Base-by-base conservation (phyloP, 2,797 vertebrate genomes). In the Pseudochirops cupreus region DNA sequence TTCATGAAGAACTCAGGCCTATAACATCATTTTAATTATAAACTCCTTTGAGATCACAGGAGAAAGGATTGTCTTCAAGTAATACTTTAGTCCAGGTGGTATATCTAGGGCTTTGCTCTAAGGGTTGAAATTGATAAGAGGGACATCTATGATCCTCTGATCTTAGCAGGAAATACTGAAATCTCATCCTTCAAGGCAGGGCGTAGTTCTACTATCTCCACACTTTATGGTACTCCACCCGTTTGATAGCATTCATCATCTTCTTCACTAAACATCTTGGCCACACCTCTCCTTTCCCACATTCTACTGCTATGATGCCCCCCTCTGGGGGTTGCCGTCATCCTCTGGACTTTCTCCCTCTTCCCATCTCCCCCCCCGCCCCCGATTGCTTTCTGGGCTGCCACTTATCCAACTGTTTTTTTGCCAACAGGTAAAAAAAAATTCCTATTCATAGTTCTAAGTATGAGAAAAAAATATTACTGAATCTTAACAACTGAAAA, bases 31-130 rank as follows among this genome's bases (percentile, higher is more conserved):
- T 13, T 59, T 94, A 54, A 67, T 93, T 95, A 10, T 67, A 55
- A 97, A 82, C 90, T 94, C 7, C 87, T 31, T 95, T 18, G 33
- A 1, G 0, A 92, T 92, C 94, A 53, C 26, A 21, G 5, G 56
- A 55, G 82, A 5, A 62, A 93, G 59, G 54, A 92, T 93, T 95
- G 21, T 90, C 58, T 87, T 67, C 31, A 93, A 92, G 39, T 59
- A 90, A 82, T 46, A 21, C 39, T 87, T 87, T 87, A 74, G 46
- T 21, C 7, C 18, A 82, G 39, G 39, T 74, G 18, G n/a, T 39
- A 39, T 74, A 74, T 50, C 3, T 11, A 26, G 39, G 5, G 31
- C 74, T 87, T 87, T 87, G 74, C 3, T 26, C 74, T 24, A 87
- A 9, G 74, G 39, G 10, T 39, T 26, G 39, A 87, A 50, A 50